Base-by-base conservation (phyloP, 2,113 vertebrate species). In the Cygnus atratus region DNA sequence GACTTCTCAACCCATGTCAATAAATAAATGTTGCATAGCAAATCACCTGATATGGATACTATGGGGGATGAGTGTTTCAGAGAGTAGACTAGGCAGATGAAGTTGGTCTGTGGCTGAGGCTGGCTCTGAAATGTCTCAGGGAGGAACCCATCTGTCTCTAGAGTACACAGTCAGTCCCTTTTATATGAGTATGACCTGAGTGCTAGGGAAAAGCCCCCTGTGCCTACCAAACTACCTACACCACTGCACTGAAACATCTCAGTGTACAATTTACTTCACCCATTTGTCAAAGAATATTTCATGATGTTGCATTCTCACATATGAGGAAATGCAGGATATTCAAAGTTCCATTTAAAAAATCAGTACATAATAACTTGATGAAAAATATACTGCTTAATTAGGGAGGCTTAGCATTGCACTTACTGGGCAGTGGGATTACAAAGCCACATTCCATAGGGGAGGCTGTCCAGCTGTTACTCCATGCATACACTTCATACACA, bases 401-500 rank as follows among this genome's bases (percentile, higher is more conserved):
- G 52, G 57, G 88, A 74, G 55, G 29, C 9, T 44, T 46, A 65
- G 43, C 4, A 10, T n/a, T 57, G 74, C 66, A 48, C 81, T 84
- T 48, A 8, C 3, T 31, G 66, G 72, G 65, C 87, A 67, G 46
- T 21, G 43, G 55, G 31, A 80, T n/a, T 50, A 54, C 24, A 76
- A 74, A 77, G 72, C 26, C 37, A 11, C 0, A 0, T 7, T 7
- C 5, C 0, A 0, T 5, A 55, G 65, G 41, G 33, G 11, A 58
- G n/a, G 70, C 70, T 50, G 25, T n/a, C 25, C 17, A 71, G 62
- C 77, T 84, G 46, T 41, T 73, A 13, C 0, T 2, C 50, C 31
- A 29, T 2, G n/a, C 20, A 75, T 37, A 37, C 37, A 37, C 37
- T 37, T 37, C 37, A 37, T 37, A 37, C 33, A 24, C 1, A 18